Evolutionary conservation across 2,113 vertebrate genomes (phyloP).

Genomic region (Hydrochoerus hydrochaeris): DNA sequence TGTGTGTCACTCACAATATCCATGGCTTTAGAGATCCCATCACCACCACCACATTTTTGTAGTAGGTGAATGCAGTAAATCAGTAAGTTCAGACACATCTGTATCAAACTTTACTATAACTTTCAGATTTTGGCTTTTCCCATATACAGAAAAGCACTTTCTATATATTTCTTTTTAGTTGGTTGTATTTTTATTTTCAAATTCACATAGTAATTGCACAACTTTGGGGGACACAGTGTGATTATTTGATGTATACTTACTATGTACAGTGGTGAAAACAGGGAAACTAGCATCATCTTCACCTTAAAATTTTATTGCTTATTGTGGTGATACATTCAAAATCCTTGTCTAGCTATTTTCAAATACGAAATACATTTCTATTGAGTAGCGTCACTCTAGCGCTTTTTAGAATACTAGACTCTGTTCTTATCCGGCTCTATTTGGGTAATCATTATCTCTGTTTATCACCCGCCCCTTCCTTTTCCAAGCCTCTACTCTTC

Average conservation of each 20-base stretch:
- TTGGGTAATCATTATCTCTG: not conserved
- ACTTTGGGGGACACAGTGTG: not conserved
- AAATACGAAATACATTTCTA: not conserved
- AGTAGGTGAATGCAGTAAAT: not conserved
- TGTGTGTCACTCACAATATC: not conserved
- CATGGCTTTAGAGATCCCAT: not conserved
- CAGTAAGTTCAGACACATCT: not conserved
- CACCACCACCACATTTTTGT: not conserved
- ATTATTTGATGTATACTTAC: not conserved
- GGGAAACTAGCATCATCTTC: not conserved
- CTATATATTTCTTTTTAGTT: not conserved
- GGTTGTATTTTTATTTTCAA: not conserved
- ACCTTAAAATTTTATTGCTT: not conserved
- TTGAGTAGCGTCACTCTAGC: not conserved
- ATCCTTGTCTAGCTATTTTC: not conserved
- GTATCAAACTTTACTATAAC: not conserved
- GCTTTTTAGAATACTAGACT: not conserved
- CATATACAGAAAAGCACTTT: not conserved
- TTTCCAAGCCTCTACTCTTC: not conserved
- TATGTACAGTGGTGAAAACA: not conserved
- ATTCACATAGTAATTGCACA: not conserved
- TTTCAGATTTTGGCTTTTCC: not conserved
- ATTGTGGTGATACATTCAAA: not conserved
- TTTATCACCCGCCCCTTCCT: not conserved
- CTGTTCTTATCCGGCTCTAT: not conserved